Conservation (phyloP, 1,140 invertebrate genomes). For the Globodera ellingtonae region DNA sequence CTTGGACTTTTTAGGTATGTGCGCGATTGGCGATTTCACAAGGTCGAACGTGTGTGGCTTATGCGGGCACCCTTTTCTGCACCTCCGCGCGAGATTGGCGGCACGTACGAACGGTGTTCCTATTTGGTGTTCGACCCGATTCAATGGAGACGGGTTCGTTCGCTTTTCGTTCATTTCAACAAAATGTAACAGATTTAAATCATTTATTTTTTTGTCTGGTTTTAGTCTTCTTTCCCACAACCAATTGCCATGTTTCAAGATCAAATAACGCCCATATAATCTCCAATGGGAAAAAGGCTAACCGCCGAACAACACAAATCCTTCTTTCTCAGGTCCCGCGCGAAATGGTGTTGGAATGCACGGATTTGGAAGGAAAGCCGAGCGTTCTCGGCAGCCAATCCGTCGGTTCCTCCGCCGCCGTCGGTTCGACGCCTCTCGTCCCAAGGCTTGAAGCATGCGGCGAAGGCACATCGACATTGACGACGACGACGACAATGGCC, state of each 20-base stretch:
- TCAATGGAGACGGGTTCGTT: conserved; percentile 67
- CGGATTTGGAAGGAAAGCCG: conserved; percentile 55
- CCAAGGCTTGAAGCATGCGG: background rate
- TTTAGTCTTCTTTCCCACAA: too few relatives aligned
- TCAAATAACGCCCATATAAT: too few relatives aligned
- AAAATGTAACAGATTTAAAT: too few relatives aligned
- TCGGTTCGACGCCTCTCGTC: background rate
- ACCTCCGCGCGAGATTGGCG: conserved; percentile 78
- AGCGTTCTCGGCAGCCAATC: conserved; percentile 9
- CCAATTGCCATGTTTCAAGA: too few relatives aligned
- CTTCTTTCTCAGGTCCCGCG: conserved; percentile 58
- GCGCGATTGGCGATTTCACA: conserved; percentile 98
- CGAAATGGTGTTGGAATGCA: conserved; percentile 61
- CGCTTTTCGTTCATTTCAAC: background rate
- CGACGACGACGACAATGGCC: background rate
- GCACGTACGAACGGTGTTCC: conserved; percentile 91
- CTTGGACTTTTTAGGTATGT: conserved; percentile 74
- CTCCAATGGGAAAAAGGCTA: too few relatives aligned
- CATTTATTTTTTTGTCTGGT: too few relatives aligned
- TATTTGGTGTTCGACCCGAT: conserved; percentile 97
- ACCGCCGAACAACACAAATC: too few relatives aligned
- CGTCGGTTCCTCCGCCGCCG: too few relatives aligned
- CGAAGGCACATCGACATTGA: background rate
- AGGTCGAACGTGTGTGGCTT: conserved; percentile 98
- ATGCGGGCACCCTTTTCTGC: conserved; percentile 75